Evolutionary conservation across 2,113 vertebrate genomes (phyloP).

Genomic region (Otocyon megalotis): DNA sequence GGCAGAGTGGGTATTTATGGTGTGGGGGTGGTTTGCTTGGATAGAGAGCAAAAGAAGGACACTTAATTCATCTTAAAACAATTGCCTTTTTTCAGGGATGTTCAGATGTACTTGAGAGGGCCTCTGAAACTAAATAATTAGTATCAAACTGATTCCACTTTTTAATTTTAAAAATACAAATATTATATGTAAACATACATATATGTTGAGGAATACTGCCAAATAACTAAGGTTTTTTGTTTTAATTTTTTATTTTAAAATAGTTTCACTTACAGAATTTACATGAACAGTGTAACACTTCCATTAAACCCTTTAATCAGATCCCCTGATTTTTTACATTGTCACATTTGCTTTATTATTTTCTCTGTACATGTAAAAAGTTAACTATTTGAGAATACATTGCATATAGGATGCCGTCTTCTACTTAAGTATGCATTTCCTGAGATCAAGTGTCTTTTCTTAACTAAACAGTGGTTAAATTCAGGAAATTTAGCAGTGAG

Average conservation of each 20-base stretch:
- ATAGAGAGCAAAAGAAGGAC: neutral
- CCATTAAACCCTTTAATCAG: neutral
- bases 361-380: neutral
- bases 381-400: neutral
- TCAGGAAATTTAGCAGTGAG: slow-evolving; percentile 35
- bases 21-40: neutral
- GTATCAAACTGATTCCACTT: slow-evolving; percentile 10
- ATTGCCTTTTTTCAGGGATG: neutral
- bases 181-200: neutral
- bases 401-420: neutral
- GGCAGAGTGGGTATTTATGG: neutral
- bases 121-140: slow-evolving; percentile 50
- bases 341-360: neutral
- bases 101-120: slow-evolving; percentile 40
- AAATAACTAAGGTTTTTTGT: neutral
- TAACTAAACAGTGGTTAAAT: slow-evolving; percentile 47
- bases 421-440: slow-evolving; percentile 22
- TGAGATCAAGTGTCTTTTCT: neutral
- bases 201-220: neutral
- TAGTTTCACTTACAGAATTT: slow-evolving; percentile 1
- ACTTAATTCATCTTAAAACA: slow-evolving; percentile 14
- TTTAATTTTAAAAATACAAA: neutral
- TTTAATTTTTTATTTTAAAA: slow-evolving; percentile 48
- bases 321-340: neutral
- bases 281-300: neutral